Conservation (phyloP, 2,113 vertebrate genomes). For the Prunella himalayana region DNA sequence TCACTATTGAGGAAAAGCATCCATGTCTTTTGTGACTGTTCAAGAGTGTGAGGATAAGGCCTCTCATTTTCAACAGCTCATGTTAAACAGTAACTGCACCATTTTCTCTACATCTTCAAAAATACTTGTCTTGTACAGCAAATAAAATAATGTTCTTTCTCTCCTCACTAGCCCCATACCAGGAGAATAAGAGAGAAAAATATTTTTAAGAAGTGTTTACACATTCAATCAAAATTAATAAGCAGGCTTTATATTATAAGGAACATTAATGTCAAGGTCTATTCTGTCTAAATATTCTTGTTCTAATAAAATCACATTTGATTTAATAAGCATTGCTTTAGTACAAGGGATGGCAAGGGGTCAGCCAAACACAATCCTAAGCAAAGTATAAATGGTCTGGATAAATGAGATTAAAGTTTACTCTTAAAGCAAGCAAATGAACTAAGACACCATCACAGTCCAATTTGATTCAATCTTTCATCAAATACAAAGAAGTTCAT, state of each 20-base stretch:
- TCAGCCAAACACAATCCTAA: not conserved
- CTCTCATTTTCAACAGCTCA: not conserved
- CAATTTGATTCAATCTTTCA: not conserved
- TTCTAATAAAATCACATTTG: not conserved
- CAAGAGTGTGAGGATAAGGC: not conserved
- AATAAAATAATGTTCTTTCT: not conserved
- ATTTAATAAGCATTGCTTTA: not conserved
- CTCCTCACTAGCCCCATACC: not conserved
- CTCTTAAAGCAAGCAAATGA: not conserved
- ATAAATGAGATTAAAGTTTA: not conserved
- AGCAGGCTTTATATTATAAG: not conserved
- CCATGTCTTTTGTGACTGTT: not conserved
- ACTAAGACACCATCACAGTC: not conserved
- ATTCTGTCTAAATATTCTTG: not conserved
- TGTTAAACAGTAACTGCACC: not conserved
- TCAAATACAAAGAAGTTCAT: not conserved
- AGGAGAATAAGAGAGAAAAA: not conserved
- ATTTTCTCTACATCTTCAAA: not conserved
- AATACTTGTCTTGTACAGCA: not conserved
- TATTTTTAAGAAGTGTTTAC: not conserved
- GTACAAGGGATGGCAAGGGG: not conserved
- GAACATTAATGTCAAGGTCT: not conserved
- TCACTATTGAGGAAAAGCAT: not conserved
- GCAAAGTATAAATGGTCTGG: not conserved
- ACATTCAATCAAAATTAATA: constrained; percentile 19